Percentiles rank a stretch among this genome's conserved stretches.
phyloP scores from a whole-genome alignment of 2,797 vertebrate species.

The Pelobates cultripes region DNA sequence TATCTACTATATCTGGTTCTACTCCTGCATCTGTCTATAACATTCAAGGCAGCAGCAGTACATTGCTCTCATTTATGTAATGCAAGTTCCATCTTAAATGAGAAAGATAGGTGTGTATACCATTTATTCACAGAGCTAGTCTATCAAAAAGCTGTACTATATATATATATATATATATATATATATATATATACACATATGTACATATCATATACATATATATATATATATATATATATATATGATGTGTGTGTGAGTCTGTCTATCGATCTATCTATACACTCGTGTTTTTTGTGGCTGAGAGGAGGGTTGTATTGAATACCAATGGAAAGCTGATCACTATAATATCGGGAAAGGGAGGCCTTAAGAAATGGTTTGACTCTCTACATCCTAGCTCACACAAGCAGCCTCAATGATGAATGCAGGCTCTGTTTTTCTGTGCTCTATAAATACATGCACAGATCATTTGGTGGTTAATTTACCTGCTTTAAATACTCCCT shows the following conservation, averaged over 20 bases:
- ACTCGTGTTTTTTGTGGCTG: neutral
- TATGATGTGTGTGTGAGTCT: neutral
- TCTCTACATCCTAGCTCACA: neutral
- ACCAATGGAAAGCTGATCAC: slow-evolving; percentile 20
- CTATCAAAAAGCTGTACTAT: neutral
- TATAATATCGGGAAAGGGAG: slow-evolving; percentile 12
- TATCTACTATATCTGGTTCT: no score
- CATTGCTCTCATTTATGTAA: neutral
- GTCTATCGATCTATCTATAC: slow-evolving; percentile 10
- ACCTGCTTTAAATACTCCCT: neutral
- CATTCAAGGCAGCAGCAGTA: neutral
- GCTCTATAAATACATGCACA: slow-evolving; percentile 2
- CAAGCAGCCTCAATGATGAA: neutral
- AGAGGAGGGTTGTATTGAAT: slow-evolving; percentile 1
- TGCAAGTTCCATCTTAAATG: neutral
- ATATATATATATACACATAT: no score
- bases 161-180: slow-evolving; percentile 5
- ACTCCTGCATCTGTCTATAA: neutral
- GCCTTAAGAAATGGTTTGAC: neutral
- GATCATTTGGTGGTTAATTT: neutral
- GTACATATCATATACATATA: neutral
- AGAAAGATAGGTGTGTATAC: no score
- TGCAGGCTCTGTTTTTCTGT: neutral
- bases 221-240: slow-evolving; percentile 6
- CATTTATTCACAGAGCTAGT: no score